Evolutionary conservation across 2,888 invertebrate genomes (phyloP).

Genomic region (Eupithecia abbreviata): DNA sequence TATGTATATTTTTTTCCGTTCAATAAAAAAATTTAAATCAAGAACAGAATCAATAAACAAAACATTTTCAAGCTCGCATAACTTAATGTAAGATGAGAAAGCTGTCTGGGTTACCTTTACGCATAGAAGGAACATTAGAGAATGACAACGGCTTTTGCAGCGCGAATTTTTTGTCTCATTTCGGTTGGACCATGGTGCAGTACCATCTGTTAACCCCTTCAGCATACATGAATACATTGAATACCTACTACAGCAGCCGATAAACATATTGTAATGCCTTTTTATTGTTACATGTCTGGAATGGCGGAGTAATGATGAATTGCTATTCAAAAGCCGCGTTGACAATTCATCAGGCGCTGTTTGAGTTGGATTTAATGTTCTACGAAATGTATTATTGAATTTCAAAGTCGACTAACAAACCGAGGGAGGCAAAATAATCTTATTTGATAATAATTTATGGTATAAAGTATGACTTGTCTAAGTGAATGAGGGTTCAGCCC

Average conservation of each 20-base stretch:
- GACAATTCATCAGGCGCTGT: slow-evolving; percentile 1
- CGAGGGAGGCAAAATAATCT: too few species aligned
- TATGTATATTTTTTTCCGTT: too few species aligned
- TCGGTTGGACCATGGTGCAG: not conserved
- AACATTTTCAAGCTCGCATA: not conserved
- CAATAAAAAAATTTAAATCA: not conserved
- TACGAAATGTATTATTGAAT: too few species aligned
- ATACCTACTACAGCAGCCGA: slow-evolving; percentile 24
- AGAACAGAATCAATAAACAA: not conserved
- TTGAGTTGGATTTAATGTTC: not conserved
- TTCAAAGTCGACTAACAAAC: too few species aligned
- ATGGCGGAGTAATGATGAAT: slow-evolving; percentile 7
- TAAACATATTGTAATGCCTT: slow-evolving; percentile 41
- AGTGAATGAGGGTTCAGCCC: too few species aligned
- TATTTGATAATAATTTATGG: too few species aligned
- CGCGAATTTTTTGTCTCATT: not conserved
- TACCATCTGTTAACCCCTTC: slow-evolving; percentile 4
- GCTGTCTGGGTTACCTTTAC: not conserved
- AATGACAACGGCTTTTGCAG: not conserved
- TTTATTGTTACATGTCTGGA: slow-evolving; percentile 13
- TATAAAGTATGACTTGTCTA: too few species aligned
- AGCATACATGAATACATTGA: slow-evolving; percentile 42
- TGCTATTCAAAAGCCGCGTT: slow-evolving; percentile 4
- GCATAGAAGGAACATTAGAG: too few species aligned
- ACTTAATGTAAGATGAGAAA: not conserved